Conservation (phyloP, 2,797 vertebrate species). For the Tragelaphus eurycerus region DNA sequence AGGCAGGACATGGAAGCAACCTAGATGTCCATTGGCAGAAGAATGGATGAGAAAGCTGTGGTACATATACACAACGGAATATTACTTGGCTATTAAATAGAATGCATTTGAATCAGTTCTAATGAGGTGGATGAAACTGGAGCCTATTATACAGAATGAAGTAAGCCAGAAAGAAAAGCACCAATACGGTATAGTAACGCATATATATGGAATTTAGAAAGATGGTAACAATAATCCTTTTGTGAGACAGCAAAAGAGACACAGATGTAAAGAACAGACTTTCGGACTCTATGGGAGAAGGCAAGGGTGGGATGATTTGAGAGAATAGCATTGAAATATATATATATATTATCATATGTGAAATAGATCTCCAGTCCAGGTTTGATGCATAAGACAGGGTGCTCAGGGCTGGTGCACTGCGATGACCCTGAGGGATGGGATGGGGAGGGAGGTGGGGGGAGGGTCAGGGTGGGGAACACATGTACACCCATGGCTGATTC, state of each 20-base stretch:
- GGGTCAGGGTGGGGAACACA: background rate
- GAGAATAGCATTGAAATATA: background rate
- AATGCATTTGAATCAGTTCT: background rate
- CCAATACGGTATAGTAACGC: background rate
- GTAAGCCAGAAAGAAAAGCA: background rate
- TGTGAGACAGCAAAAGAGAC: accelerated
- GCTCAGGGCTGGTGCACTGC: background rate
- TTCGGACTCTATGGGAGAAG: background rate
- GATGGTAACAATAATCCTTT: background rate
- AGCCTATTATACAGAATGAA: background rate
- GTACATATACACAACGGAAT: too few species aligned
- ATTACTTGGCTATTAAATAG: background rate
- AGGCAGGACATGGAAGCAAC: too few species aligned
- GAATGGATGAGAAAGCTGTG: too few species aligned
- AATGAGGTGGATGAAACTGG: background rate
- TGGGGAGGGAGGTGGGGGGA: background rate
- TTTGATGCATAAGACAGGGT: background rate
- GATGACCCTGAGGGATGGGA: background rate
- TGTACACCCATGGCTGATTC: too few species aligned
- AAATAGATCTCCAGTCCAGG: background rate
- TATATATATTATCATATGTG: background rate
- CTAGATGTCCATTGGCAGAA: too few species aligned
- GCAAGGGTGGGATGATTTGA: background rate
- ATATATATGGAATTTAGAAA: background rate
- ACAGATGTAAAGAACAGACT: background rate